Conservation (phyloP, 2,888 invertebrate genomes). For the Ormia ochracea region DNA sequence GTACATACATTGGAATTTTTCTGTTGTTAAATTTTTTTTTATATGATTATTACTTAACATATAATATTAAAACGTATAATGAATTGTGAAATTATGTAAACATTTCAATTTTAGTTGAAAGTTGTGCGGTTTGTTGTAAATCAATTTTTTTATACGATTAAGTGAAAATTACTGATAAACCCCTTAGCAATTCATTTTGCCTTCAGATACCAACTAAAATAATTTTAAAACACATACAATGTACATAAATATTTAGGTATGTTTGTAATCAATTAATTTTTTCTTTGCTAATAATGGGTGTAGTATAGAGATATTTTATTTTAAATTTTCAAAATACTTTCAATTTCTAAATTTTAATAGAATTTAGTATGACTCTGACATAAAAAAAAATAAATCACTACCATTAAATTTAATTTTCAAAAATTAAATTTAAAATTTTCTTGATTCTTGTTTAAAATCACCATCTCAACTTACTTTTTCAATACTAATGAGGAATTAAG, state of each 20-base stretch:
- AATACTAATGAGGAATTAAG: no score
- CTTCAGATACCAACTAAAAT: not conserved
- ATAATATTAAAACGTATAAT: constrained; percentile 12
- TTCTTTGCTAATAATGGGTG: not conserved
- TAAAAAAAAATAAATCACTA: no score
- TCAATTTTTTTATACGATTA: constrained; percentile 28
- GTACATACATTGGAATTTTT: constrained; percentile 1
- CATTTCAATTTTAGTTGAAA: constrained; percentile 36
- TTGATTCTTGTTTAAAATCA: no score
- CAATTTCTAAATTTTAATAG: no score
- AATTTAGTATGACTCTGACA: no score
- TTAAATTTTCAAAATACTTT: not conserved
- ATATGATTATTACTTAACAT: not conserved
- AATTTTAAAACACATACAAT: not conserved
- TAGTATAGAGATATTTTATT: not conserved
- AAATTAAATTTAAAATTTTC: no score
- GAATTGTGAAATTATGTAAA: constrained; percentile 29
- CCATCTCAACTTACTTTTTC: no score
- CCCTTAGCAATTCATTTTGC: constrained; percentile 4
- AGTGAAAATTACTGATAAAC: not conserved
- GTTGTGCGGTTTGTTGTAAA: constrained; percentile 25
- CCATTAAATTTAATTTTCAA: no score
- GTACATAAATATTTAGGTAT: not conserved
- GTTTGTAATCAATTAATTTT: not conserved
- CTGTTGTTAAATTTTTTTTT: constrained; percentile 11